phyloP scores from a whole-genome alignment of 1,140 invertebrate species.

The Ptiloglossa arizonensis region DNA sequence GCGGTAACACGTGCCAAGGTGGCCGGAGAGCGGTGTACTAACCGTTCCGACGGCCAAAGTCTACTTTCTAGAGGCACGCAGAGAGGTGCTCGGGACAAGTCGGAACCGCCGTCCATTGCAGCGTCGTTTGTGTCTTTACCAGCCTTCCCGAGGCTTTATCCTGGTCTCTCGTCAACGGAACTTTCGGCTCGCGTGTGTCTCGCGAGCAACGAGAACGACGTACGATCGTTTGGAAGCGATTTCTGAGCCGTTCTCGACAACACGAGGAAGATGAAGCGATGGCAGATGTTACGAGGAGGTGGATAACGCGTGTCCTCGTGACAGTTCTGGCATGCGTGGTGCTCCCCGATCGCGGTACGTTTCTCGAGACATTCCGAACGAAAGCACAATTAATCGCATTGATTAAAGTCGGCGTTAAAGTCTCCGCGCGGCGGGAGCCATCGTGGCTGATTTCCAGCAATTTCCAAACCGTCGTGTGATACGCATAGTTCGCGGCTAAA shows the following conservation, averaged over 20 bases:
- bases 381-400: too few relatives aligned
- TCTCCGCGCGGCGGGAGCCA: neutral
- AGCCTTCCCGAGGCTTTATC: neutral
- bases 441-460: neutral
- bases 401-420: neutral
- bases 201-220: neutral
- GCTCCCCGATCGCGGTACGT: constrained; percentile 43
- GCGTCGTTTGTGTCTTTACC: constrained; percentile 11
- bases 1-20: constrained; percentile 39
- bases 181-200: neutral
- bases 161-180: neutral
- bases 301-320: constrained; percentile 39
- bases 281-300: constrained; percentile 60
- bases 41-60: constrained; percentile 35
- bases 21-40: constrained; percentile 26
- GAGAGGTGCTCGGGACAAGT: constrained; percentile 14
- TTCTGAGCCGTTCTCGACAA: neutral
- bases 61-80: constrained; percentile 51
- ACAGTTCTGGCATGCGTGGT: constrained; percentile 51
- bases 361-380: too few relatives aligned
- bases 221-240: neutral
- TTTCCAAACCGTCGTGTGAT: neutral
- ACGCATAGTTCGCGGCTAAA: neutral
- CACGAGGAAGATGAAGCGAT: constrained; percentile 60
- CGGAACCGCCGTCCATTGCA: constrained; percentile 35